phyloP scores from a whole-genome alignment of 2,113 vertebrate genomes.

The Pyxicephalus adspersus region DNA sequence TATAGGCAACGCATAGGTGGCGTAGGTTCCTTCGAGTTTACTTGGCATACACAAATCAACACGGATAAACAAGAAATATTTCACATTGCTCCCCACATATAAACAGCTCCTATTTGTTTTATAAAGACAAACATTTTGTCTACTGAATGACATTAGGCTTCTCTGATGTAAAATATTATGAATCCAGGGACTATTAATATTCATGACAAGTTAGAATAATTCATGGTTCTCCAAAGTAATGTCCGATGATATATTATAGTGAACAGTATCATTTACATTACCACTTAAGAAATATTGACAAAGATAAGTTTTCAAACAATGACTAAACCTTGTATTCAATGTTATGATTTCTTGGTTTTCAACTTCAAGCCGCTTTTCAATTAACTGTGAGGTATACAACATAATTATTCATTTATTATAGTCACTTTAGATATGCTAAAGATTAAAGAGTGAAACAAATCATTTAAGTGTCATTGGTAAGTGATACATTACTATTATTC shows the following conservation, averaged over 20 bases:
- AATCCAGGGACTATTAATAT: conserved; percentile 76
- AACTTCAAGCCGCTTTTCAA: conserved; percentile 79
- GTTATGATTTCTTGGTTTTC: conserved; percentile 82
- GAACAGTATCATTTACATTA: conserved; percentile 78
- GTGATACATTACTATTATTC: conserved; percentile 78
- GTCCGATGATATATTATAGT: conserved; percentile 75
- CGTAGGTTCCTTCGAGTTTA: background rate
- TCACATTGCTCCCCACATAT: conserved; percentile 7
- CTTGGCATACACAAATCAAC: background rate
- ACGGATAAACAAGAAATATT: background rate
- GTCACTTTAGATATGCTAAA: conserved; percentile 81
- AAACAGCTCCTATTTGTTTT: conserved; percentile 63
- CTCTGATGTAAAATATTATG: conserved; percentile 73
- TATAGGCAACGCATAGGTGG: too few species aligned
- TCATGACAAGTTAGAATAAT: conserved; percentile 76
- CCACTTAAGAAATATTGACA: conserved; percentile 81
- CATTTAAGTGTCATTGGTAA: conserved; percentile 78
- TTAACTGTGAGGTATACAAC: conserved; percentile 75
- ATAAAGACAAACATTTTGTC: conserved; percentile 65
- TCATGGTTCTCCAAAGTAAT: conserved; percentile 73
- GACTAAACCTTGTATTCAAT: conserved; percentile 80
- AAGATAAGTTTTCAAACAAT: conserved; percentile 82
- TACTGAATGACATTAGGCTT: conserved; percentile 61
- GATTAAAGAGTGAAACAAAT: conserved; percentile 84
- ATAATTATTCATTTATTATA: conserved; percentile 85